Evolutionary conservation across 1,140 invertebrate genomes (phyloP).

Genomic region (Bombus waltoni): DNA sequence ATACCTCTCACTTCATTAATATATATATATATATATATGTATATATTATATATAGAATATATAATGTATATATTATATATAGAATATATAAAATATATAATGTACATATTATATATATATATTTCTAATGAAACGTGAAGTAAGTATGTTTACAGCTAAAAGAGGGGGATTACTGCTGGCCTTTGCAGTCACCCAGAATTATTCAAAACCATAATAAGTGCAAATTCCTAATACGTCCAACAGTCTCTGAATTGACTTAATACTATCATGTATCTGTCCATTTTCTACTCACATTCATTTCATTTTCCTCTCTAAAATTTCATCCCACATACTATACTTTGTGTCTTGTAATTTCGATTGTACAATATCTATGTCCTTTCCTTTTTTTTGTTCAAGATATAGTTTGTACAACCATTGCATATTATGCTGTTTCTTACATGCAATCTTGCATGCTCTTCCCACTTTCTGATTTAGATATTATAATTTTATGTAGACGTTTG

Average conservation of each 20-base stretch:
- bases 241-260: conserved; percentile 73
- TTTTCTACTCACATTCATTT: conserved; percentile 56
- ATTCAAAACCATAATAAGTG: conserved; percentile 36
- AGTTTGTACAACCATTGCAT: conserved; percentile 46
- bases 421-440: conserved; percentile 57
- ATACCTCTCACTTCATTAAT: conserved; percentile 39
- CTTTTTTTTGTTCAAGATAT: conserved; percentile 19
- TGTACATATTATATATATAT: conserved; percentile 5
- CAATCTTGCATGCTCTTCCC: conserved; percentile 30
- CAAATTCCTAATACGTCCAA: conserved; percentile 54
- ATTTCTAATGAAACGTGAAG: conserved; percentile 2
- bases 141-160: conserved; percentile 32
- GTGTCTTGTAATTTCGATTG: conserved; percentile 45
- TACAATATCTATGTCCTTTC: conserved; percentile 41
- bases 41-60: background rate
- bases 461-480: conserved; percentile 50
- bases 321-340: conserved; percentile 54
- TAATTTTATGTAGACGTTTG: conserved; percentile 46
- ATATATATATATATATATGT: conserved; percentile 5
- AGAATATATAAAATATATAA: too few relatives aligned
- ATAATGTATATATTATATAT: background rate
- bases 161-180: conserved; percentile 58
- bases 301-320: conserved; percentile 35
- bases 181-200: conserved; percentile 54
- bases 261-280: conserved; percentile 71